Evolutionary conservation across 1,140 invertebrate genomes (phyloP).

Genomic region (Phortica variegata): DNA sequence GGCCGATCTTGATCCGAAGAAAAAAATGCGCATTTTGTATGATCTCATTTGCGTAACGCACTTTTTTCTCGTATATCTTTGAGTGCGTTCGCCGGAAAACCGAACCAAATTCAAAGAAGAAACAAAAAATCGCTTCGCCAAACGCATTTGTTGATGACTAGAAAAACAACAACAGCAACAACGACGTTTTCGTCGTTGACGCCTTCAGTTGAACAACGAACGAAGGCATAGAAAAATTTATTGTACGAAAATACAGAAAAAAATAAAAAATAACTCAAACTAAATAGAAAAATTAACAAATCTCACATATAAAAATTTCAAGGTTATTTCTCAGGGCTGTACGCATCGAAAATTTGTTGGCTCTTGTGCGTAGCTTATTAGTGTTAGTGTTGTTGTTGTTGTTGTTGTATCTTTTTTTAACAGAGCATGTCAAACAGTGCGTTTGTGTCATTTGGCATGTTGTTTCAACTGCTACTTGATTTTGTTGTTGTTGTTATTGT

Average conservation of each 20-base stretch:
- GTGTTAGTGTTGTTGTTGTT: conserved; percentile 15
- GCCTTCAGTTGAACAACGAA: too few species aligned
- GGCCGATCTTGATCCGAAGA: too few species aligned
- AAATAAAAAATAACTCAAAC: conserved; percentile 45
- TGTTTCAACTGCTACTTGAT: too few species aligned
- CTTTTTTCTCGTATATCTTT: conserved; percentile 32
- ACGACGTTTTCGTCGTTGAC: conserved; percentile 1
- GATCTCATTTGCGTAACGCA: conserved; percentile 44
- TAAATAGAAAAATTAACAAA: conserved; percentile 40
- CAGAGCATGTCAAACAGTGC: conserved; percentile 14
- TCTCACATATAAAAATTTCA: conserved; percentile 27
- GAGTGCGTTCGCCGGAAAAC: too few species aligned
- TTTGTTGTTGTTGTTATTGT: conserved; percentile 15
- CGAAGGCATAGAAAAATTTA: conserved; percentile 23
- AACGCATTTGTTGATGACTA: conserved; percentile 30
- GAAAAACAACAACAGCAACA: conserved; percentile 21
- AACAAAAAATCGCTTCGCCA: too few species aligned
- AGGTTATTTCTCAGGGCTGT: conserved; percentile 55
- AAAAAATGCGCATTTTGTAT: too few species aligned
- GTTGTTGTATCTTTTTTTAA: conserved; percentile 6
- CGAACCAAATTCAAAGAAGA: too few species aligned
- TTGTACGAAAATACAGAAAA: too few species aligned
- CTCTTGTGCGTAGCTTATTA: conserved; percentile 31
- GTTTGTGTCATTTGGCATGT: too few species aligned
- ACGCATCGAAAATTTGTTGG: conserved; percentile 49